Evolutionary conservation across 2,797 vertebrate genomes (phyloP), one percentile per base, ranked within the genome.

Genomic region (Etheostoma perlongum): DNA sequence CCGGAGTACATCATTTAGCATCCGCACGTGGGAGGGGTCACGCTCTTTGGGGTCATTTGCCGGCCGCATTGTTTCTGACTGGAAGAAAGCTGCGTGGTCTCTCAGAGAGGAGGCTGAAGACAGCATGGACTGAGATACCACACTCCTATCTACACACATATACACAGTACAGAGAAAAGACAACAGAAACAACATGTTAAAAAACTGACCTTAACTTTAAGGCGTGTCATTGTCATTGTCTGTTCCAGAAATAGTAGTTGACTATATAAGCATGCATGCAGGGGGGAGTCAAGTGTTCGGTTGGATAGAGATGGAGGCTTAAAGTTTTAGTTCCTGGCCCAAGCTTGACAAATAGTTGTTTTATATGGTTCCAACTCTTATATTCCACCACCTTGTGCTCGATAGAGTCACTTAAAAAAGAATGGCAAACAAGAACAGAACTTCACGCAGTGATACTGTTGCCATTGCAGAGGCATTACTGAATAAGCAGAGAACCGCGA

Each of bases 51-150:
- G 97, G 85, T 99, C 96, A 1, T 99, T 98, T 19, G 97, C 98
- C 3, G 97, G 97, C 15, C 97, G 95, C 98, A 99, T 99, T 53
- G 96, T 96, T 79, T 97, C 97, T 0, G 98, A 99, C 64, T 99
- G 97, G 85, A 99, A 96, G 84, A 97, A 94, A 19, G 97, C 94
- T 2, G 96, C 93, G 0, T 89, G 95, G 66, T 98, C 97, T 80
- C 97, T 93, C 72, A 99, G 92, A 16, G 76, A 72, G 0, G 94
- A 88, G 0, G 96, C 96, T 23, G 85, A 81, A 1, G 89, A 89
- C 61, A 96, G 91, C 83, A 98, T 84, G 30, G 92, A 82, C 12
- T 85, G 83, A 44, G 75, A 14, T 0, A 76, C 86, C 40, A 72
- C 51, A 1, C 79, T 90, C 74, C 89, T 93, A 90, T 93, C 97